Percentiles rank a stretch among this genome's conserved stretches.
phyloP scores from a whole-genome alignment of 2,797 vertebrate genomes.

The Falco peregrinus region DNA sequence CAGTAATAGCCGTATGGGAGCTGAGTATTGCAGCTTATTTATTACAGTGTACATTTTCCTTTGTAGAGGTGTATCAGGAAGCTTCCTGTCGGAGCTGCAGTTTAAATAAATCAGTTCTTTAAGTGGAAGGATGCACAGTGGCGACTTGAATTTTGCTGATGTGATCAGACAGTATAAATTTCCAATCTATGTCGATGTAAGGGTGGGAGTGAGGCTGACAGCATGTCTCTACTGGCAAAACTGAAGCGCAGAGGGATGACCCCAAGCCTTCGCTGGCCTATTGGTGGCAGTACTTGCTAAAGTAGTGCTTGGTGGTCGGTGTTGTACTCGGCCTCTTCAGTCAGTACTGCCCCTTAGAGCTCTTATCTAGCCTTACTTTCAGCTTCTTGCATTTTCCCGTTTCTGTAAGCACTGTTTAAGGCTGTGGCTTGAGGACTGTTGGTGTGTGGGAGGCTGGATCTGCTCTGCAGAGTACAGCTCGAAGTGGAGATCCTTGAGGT shows the following conservation, averaged over 20 bases:
- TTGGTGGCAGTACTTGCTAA: constrained; percentile 18
- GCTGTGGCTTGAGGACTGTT: neutral
- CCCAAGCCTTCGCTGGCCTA: neutral
- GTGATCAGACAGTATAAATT: neutral
- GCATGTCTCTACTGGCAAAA: neutral
- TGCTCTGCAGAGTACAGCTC: neutral
- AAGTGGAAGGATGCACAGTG: neutral
- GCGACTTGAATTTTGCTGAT: neutral
- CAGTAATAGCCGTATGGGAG: neutral
- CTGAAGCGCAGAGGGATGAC: neutral
- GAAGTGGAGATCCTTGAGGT: neutral
- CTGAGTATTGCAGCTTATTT: neutral
- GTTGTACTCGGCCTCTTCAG: neutral
- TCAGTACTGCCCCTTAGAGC: neutral
- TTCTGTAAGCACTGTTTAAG: neutral
- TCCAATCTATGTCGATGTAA: neutral
- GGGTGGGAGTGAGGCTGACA: neutral
- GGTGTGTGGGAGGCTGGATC: neutral
- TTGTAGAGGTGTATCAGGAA: neutral
- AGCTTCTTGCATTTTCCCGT: neutral
- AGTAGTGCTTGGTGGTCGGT: neutral
- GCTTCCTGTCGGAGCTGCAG: neutral
- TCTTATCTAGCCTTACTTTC: neutral
- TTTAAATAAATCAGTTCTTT: neutral
- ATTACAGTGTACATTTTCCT: neutral